A percentile compares a stretch with the other conserved stretches of the same genome.
phyloP scores from a whole-genome alignment of 2,888 invertebrate genomes.

The Dastarcus helophoroides region DNA sequence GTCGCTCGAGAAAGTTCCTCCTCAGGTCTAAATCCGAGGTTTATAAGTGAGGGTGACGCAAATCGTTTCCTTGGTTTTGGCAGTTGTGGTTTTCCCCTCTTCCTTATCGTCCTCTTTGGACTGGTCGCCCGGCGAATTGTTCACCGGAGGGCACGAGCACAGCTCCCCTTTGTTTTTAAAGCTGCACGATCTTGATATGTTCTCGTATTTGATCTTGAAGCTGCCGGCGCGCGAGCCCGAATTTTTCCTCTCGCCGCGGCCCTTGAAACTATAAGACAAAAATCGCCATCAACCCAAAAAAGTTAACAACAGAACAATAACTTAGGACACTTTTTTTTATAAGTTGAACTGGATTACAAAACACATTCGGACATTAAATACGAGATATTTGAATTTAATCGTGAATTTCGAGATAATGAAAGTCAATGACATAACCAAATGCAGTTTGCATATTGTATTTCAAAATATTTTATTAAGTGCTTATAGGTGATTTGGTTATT shows the following conservation, averaged over 20 bases:
- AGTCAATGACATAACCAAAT: too few relatives aligned
- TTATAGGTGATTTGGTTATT: too few relatives aligned
- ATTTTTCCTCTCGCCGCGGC: slow-evolving; percentile 27
- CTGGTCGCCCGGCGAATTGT: not conserved
- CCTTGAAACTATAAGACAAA: slow-evolving; percentile 30
- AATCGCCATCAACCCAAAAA: too few relatives aligned
- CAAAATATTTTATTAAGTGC: too few relatives aligned
- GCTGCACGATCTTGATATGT: slow-evolving; percentile 34
- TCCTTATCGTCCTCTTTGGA: slow-evolving; percentile 3
- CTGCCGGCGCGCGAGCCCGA: slow-evolving; percentile 30
- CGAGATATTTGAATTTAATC: too few relatives aligned
- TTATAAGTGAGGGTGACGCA: slow-evolving; percentile 37
- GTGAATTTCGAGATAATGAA: too few relatives aligned
- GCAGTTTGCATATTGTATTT: too few relatives aligned
- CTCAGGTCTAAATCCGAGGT: slow-evolving; percentile 18
- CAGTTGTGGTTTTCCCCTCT: slow-evolving; percentile 14
- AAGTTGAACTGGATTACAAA: too few relatives aligned
- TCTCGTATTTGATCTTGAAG: slow-evolving; percentile 35
- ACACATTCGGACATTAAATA: too few relatives aligned
- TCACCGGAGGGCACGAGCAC: slow-evolving; percentile 30
- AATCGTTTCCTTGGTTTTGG: slow-evolving; percentile 32
- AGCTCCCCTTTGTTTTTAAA: slow-evolving; percentile 34
- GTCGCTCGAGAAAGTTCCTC: not conserved
- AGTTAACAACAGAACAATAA: too few relatives aligned
- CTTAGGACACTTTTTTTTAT: too few relatives aligned